Percentiles rank a stretch among this genome's conserved stretches.
Evolutionary conservation across 2,113 vertebrate genomes (phyloP).

Genomic region (Vombatus ursinus): DNA sequence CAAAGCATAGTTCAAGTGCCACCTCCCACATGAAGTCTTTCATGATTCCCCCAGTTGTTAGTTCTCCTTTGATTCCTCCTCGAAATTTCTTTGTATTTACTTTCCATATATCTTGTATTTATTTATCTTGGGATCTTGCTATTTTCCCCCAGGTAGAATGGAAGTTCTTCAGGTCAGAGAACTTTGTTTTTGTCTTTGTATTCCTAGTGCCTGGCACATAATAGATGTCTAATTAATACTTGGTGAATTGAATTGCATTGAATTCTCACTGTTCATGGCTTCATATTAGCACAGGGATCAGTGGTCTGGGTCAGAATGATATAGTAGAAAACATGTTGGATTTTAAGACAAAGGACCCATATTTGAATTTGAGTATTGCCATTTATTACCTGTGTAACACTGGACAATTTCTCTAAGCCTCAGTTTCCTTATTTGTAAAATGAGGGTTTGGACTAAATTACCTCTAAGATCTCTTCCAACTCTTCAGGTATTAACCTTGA

Average conservation of each 20-base stretch:
- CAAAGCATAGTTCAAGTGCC: too few species aligned
- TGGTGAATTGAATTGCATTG: background rate
- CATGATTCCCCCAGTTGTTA: too few species aligned
- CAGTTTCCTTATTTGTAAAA: background rate
- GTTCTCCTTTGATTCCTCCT: too few species aligned
- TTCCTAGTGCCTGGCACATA: too few species aligned
- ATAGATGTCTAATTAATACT: background rate
- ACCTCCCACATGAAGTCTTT: too few species aligned
- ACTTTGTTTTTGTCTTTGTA: too few species aligned
- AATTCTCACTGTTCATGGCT: background rate
- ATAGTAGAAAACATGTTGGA: background rate
- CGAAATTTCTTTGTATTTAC: too few species aligned
- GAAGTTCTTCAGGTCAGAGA: too few species aligned
- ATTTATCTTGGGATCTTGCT: too few species aligned
- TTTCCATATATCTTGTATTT: too few species aligned
- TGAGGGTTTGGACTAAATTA: background rate
- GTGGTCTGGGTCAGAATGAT: background rate
- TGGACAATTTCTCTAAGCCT: background rate
- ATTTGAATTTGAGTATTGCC: background rate
- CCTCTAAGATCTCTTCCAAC: background rate
- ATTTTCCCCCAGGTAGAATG: too few species aligned
- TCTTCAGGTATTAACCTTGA: background rate
- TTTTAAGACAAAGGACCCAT: too few species aligned
- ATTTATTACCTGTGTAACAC: background rate
- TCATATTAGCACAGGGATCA: background rate